Base-by-base conservation (phyloP, 2,888 invertebrate genomes). In the Meliscaeva auricollis region DNA sequence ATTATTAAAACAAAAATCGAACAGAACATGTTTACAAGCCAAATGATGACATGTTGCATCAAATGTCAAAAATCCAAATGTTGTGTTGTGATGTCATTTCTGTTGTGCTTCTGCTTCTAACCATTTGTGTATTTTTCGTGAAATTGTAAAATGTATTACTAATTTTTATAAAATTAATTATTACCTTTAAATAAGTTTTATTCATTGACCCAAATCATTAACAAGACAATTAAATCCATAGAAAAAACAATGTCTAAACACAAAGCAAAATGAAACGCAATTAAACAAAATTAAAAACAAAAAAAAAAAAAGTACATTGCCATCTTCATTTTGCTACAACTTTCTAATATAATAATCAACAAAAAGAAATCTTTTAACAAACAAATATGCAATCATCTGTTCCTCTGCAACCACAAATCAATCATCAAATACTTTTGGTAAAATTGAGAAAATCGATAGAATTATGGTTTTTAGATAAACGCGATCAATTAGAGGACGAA, bases 361-460 rank as follows among this genome's bases (percentile, higher is more conserved):
- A 38, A 62, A 56, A 32, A 9, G 48, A 32, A 58, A 48, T 52
- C 13, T 30, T 50, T 20, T 13, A 15, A 17, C n/a, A 30, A n/a
- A 6, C 4, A 13, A 80, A 74, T 52, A 84, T 84, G 84, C 75
- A 84, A 38, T 80, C 84, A 41, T 79, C 84, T 35, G 38, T 38
- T 46, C 75, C 52, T 17, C 46, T 75, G 32, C 79, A 84, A 41
- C 84, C 84, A 41, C 64, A 80, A 66, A 50, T 84, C 48, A 77
- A 85, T 68, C 85, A 85, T 73, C 76, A 76, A 68, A 76, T 77
- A 44, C 73, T 88, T 41, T 70, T 88, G 22, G 38, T 76, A 11
- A 87, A 88, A 62, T 70, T 88, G 46, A 84, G 87, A 56, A 88
- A 88, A 87, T 87, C 88, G n/a, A 87, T 88, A 20, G 88, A 88